These are phyloP conservation scores for Eptatretus burgeri DNA, from an alignment of 2,113 vertebrate species.

Conservation along the genomic window DNA sequence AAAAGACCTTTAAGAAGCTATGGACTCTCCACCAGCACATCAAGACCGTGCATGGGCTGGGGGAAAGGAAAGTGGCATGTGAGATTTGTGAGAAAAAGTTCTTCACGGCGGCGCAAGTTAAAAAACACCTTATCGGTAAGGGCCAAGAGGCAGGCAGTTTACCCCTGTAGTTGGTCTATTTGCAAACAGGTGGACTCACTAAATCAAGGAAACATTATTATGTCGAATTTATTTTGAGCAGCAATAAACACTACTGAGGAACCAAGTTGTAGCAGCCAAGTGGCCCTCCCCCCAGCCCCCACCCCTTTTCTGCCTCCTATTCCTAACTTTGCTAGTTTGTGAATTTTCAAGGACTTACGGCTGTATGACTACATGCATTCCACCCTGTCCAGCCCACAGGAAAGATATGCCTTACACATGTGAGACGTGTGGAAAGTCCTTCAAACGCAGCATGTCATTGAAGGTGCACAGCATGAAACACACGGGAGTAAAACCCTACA, in stretches of 20 bases:
- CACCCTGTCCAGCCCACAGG: constrained; percentile 38
- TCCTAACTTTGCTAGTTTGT: not conserved
- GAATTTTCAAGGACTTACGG: not conserved
- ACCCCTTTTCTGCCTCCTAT: not conserved
- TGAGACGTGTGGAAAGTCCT: constrained; percentile 90
- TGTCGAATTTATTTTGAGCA: no score
- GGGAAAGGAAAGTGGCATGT: constrained; percentile 73
- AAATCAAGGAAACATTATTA: not conserved
- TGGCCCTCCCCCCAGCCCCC: no score
- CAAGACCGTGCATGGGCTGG: constrained; percentile 65
- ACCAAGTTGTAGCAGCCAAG: no score
- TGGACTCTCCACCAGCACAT: constrained; percentile 76
- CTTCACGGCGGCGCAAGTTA: constrained; percentile 83
- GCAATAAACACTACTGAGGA: not conserved
- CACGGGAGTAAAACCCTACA: constrained; percentile 84
- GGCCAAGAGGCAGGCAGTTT: not conserved
- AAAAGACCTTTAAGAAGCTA: constrained; percentile 81
- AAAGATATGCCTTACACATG: constrained; percentile 98
- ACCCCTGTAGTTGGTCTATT: not conserved
- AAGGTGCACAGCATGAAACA: constrained; percentile 92
- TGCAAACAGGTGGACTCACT: not conserved
- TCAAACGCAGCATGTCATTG: constrained; percentile 96
- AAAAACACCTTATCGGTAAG: constrained; percentile 97
- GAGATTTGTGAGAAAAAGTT: constrained; percentile 93
- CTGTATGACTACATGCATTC: not conserved